Evolutionary conservation across 2,113 vertebrate species (phyloP), one percentile per base, ranked within the genome.

Genomic region (Madoqua kirkii): DNA sequence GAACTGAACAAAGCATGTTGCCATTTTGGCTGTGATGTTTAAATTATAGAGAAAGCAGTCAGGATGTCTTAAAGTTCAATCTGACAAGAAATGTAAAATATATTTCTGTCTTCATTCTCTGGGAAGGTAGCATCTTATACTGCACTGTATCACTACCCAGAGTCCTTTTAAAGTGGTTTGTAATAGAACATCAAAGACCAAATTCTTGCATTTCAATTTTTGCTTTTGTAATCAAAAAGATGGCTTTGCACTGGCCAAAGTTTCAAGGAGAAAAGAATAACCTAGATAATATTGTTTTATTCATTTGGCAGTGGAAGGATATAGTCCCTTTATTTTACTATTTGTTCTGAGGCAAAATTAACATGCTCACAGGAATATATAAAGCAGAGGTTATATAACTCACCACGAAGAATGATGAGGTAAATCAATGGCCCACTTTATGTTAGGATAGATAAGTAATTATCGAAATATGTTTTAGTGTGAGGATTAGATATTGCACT

Each of bases 1-100:
- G 98, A 99, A 98, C 98, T 97, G 98, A 99, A 99, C 98, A 52
- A 93, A 98, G 98, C 97, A 94, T 57, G 97, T n/a, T 99, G 99
- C 98, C 99, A 99, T 99, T 99, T 99, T 96, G 98, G 98, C 98
- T 98, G 98, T 96, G 97, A 93, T 86, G 99, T 97, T 98, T 98
- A 97, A 98, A 99, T 98, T 98, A 95, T 92, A 96, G 98, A 84
- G 97, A 83, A 92, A 98, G 98, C 98, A 93, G 96, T 97, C 98
- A 96, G 98, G 98, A 98, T 98, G 98, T 84, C 98, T 98, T 98
- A 99, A 99, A 99, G 98, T 99, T 99, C 99, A 99, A 97, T 93
- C 98, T 99, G 99, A 99, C 98, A 98, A 89, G 98, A 98, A 97
- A 98, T 92, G 98, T 90, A 98, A 98, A 99, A 99, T 98, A 98